Conservation (phyloP, 2,888 invertebrate genomes). For the Macropis europaea region DNA sequence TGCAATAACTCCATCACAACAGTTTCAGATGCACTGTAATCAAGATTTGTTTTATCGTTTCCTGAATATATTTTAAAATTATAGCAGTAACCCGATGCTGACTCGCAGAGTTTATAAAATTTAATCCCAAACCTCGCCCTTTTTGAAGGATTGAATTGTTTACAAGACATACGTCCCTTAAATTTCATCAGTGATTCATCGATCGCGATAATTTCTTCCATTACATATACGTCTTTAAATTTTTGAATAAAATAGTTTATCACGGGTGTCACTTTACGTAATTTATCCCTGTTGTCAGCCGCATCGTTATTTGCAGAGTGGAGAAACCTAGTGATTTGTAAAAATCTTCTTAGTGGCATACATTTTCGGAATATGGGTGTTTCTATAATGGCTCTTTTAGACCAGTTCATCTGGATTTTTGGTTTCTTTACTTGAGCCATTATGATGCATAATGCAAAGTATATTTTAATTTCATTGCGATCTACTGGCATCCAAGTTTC, state of each 20-base stretch:
- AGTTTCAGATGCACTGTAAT: conserved; percentile 9
- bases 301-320: conserved; percentile 35
- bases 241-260: conserved; percentile 21
- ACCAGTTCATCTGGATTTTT: conserved; percentile 16
- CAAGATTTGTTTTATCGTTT: conserved; percentile 4
- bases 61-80: conserved; percentile 10
- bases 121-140: conserved; percentile 4
- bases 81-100: conserved; percentile 5
- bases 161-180: conserved; percentile 14
- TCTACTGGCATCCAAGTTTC: conserved; percentile 1
- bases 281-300: conserved; percentile 1
- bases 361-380: conserved; percentile 10
- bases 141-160: conserved; percentile 6
- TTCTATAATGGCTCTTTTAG: conserved; percentile 20
- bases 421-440: conserved; percentile 49
- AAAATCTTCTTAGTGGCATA: conserved; percentile 8
- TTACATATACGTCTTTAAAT: conserved; percentile 15
- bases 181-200: conserved; percentile 40
- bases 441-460: conserved; percentile 47
- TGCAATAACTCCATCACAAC: background rate
- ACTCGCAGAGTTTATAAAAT: conserved; percentile 19
- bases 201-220: conserved; percentile 5
- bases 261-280: conserved; percentile 10
- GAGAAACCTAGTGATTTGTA: conserved; percentile 13
- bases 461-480: conserved; percentile 8